Base-by-base conservation (phyloP, 2,113 vertebrate genomes). In the Gorsachius goisagi region DNA sequence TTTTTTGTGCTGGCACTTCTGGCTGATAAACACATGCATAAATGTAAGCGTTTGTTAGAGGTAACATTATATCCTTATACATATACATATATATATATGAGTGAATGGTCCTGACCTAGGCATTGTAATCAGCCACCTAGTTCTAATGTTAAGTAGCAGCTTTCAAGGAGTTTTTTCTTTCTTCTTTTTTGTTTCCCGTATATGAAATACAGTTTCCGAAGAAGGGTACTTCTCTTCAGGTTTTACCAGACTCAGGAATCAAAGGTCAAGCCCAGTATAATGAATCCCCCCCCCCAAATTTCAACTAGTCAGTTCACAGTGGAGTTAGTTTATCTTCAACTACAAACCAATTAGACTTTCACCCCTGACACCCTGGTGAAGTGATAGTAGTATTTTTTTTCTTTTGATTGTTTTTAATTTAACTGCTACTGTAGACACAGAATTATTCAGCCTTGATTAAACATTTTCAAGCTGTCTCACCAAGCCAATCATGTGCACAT, bases 381-480 rank as follows among this genome's bases (percentile, higher is more conserved):
- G 49, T 69, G 71, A 66, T 67, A 32, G 39, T 22, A 58, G 50
- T 80, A 6, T 84, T 88, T 74, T 16, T 91, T 72, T 49, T n/a
- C 18, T 52, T 81, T 76, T 87, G 58, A 37, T 66, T 95, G 90
- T 69, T 93, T 95, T 84, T 63, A 78, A 47, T 83, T 63, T 73
- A 59, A 30, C 76, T 78, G 84, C 89, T 92, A 75, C 88, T 53
- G 76, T 76, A 85, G 89, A 88, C 75, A 15, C n/a, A 56, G 86
- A 89, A 71, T 95, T 72, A 76, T 93, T 91, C 79, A 49, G 62
- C 32, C 89, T 85, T 59, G 93, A 93, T 95, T 93, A 97, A 91
- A 95, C 58, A 85, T 93, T 97, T 90, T 71, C 95, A 92, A 75
- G 52, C 91, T 74, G 83, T 69, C 71, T 97, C n/a, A 82, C 60